A percentile compares a stretch with the other conserved stretches of the same genome.
Conservation (phyloP, 2,888 invertebrate species). For the Chymomyza fuscimana region DNA sequence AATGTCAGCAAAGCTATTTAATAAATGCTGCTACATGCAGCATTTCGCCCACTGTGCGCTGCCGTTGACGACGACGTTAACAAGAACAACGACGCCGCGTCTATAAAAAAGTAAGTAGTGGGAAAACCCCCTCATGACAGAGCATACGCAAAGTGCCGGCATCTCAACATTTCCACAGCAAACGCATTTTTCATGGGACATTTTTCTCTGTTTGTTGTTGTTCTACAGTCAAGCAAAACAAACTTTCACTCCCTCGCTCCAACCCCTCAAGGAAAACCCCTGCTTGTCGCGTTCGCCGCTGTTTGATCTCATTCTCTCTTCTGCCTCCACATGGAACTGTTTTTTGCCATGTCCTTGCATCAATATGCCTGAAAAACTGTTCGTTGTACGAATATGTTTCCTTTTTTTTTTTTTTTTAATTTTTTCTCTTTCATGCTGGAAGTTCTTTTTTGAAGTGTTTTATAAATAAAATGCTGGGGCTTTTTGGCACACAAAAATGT, state of each 20-base stretch:
- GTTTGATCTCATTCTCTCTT: conserved; percentile 60
- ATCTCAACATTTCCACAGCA: conserved; percentile 51
- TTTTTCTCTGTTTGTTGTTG: conserved; percentile 41
- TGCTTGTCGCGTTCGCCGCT: conserved; percentile 36
- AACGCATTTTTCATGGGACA: conserved; percentile 74
- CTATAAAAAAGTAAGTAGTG: background rate
- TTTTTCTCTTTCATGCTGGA: conserved; percentile 16
- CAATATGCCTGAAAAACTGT: conserved; percentile 50
- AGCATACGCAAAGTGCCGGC: conserved; percentile 65
- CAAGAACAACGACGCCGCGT: no score
- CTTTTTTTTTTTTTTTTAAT: conserved; percentile 29
- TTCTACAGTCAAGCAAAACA: conserved; percentile 54
- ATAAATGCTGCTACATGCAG: no score
- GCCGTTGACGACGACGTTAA: background rate
- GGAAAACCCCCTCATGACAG: background rate
- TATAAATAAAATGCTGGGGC: conserved; percentile 61
- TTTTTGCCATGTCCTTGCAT: conserved; percentile 58
- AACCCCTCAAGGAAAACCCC: conserved; percentile 39
- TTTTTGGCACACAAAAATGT: conserved; percentile 51
- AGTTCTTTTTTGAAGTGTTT: conserved; percentile 57
- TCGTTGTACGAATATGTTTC: conserved; percentile 25
- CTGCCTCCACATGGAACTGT: conserved; percentile 15
- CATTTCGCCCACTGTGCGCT: no score
- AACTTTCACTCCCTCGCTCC: conserved; percentile 54
- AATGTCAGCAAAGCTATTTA: no score